Evolutionary conservation across 2,113 vertebrate species (phyloP).

Genomic region (Xiphophorus maculatus): DNA sequence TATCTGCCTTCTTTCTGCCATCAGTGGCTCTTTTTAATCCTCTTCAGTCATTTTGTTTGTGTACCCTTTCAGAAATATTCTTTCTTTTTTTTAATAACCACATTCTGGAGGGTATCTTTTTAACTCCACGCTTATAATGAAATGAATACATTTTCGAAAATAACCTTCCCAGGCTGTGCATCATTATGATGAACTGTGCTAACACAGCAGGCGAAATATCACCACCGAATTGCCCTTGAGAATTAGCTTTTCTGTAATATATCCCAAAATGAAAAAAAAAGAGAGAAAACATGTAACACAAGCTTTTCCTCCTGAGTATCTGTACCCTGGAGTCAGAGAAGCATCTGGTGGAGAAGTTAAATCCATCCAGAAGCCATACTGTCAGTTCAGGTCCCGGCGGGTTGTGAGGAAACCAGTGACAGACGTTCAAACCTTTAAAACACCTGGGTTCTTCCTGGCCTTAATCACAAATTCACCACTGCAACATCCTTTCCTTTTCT

Average conservation of each 20-base stretch:
- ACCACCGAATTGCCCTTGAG: slow-evolving; percentile 50
- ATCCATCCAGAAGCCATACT: slow-evolving; percentile 60
- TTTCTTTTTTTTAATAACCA: slow-evolving; percentile 53
- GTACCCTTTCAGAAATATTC: slow-evolving; percentile 2
- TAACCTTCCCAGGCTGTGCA: slow-evolving; percentile 53
- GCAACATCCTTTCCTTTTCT: slow-evolving; percentile 6
- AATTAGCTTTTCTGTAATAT: slow-evolving; percentile 47
- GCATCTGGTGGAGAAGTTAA: slow-evolving; percentile 61
- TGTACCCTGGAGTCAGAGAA: slow-evolving; percentile 54
- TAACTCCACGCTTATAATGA: slow-evolving; percentile 40
- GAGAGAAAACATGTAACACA: slow-evolving; percentile 23
- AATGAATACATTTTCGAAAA: slow-evolving; percentile 60
- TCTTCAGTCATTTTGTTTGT: slow-evolving; percentile 7
- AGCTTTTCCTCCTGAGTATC: slow-evolving; percentile 39
- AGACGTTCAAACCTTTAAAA: slow-evolving; percentile 53
- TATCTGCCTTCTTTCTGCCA: slow-evolving; percentile 1
- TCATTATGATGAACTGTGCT: slow-evolving; percentile 57
- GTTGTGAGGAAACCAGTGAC: slow-evolving; percentile 41
- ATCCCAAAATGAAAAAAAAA: slow-evolving; percentile 39
- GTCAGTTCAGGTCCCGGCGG: slow-evolving; percentile 42
- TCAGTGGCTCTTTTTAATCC: slow-evolving; percentile 1
- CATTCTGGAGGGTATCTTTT: slow-evolving; percentile 38
- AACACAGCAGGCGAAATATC: slow-evolving; percentile 43
- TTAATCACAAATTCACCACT: slow-evolving; percentile 41
- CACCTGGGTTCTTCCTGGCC: slow-evolving; percentile 48